Evolutionary conservation across 2,797 vertebrate species (phyloP), one percentile per base, ranked within the genome.

Genomic region (Poeciliopsis infans): DNA sequence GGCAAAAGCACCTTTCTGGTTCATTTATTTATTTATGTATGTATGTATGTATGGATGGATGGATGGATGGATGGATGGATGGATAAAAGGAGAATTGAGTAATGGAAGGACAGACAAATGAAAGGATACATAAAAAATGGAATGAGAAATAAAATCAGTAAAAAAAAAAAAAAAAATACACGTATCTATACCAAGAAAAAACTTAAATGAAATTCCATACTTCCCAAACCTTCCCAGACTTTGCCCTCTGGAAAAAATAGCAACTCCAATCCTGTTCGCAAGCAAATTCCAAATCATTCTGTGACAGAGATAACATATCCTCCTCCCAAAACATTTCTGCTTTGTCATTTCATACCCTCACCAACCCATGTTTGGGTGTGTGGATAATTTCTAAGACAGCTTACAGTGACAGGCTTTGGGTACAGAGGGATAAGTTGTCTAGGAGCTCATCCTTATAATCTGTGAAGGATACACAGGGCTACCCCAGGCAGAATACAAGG

Each of bases 371-470:
- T 89, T 89, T 92, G 92, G 89, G 72, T 85, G 89, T 90, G 92
- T 90, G 92, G 90, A 94, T 92, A 86, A 94, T 92, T 94, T 91
- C 88, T 90, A 88, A 91, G 91, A 91, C 91, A 88, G 93, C 88
- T 94, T 92, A 93, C 77, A 83, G 91, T 91, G 92, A 91, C 91
- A 93, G 86, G 88, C 85, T 92, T 94, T 92, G 89, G 89, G 91
- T 91, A 91, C 73, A 66, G 72, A 86, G 88, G 94, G 91, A 92
- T 92, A 90, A 92, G 33, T 93, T 90, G 91, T 93, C 91, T 93
- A 90, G 88, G 78, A 93, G 89, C 90, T 93, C 93, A 93, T 94
- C 90, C 92, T 87, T 89, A 85, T 95, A 95, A 94, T 94, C 91
- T 92, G 89, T 86, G 83, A 87, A 92, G 91, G 88, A 95, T 93